Conservation (phyloP, 2,888 invertebrate genomes). For the Sturmia bella region DNA sequence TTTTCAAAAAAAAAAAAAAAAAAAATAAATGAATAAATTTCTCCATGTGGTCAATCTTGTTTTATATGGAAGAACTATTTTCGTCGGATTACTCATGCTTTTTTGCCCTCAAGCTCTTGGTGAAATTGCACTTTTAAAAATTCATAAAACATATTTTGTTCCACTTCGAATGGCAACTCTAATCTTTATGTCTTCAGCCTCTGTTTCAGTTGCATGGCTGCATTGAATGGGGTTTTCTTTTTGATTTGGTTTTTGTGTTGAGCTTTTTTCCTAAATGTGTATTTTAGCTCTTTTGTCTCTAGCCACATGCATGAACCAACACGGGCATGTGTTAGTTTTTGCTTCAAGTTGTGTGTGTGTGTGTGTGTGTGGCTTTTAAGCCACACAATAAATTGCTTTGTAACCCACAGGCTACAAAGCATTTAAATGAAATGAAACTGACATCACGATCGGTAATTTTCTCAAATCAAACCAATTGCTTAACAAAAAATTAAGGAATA, state of each 20-base stretch:
- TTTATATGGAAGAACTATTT: too few species aligned
- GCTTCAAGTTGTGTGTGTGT: conserved; percentile 28
- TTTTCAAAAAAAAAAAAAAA: too few species aligned
- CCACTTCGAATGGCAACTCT: conserved; percentile 34
- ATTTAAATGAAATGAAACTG: conserved; percentile 71
- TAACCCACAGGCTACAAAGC: conserved; percentile 63
- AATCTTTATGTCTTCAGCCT: conserved; percentile 48
- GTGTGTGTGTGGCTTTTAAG: conserved; percentile 51
- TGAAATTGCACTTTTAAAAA: too few species aligned
- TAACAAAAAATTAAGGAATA: conserved; percentile 25
- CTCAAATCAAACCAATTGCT: conserved; percentile 68
- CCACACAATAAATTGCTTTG: conserved; percentile 68
- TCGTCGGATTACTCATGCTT: too few species aligned
- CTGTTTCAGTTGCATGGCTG: conserved; percentile 55
- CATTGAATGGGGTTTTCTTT: conserved; percentile 35
- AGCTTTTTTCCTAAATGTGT: conserved; percentile 22
- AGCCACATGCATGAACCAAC: background rate
- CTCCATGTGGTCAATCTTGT: too few species aligned
- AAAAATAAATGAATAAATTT: too few species aligned
- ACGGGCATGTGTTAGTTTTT: conserved; percentile 23
- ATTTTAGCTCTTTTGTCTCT: conserved; percentile 8
- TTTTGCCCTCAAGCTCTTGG: too few species aligned
- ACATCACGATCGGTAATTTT: conserved; percentile 71
- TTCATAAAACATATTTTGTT: too few species aligned
- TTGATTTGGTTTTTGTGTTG: conserved; percentile 46